Percentiles rank a stretch among this genome's conserved stretches.
These are phyloP conservation scores for Acinonyx jubatus DNA, from an alignment of 2,113 vertebrate genomes.

Conservation along the genomic window DNA sequence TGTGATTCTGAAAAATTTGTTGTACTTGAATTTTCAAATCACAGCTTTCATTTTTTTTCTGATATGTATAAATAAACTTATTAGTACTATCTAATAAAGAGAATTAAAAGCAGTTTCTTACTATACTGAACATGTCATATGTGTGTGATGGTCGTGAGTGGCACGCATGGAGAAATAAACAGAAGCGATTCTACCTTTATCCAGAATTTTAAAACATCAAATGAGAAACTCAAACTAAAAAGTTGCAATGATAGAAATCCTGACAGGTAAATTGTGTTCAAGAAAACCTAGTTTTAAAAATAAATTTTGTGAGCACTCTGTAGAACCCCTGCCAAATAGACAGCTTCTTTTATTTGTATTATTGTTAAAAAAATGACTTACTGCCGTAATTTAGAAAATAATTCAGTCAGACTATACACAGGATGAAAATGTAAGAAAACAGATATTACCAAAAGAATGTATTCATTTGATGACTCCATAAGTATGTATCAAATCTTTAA, in stretches of 20 bases:
- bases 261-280: neutral
- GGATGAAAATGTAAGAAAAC: neutral
- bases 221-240: constrained; percentile 35
- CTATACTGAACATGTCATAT: neutral
- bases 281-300: constrained; percentile 24
- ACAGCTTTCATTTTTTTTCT: neutral
- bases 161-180: neutral
- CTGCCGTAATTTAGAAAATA: constrained; percentile 27
- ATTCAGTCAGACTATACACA: neutral
- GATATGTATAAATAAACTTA: neutral
- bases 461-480: neutral
- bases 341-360: neutral
- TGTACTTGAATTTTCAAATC: neutral
- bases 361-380: constrained; percentile 38
- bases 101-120: neutral
- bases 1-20: neutral
- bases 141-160: neutral
- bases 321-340: neutral
- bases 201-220: constrained; percentile 29
- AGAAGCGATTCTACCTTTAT: neutral
- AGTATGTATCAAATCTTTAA: neutral
- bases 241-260: neutral
- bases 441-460: neutral
- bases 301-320: neutral
- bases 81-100: neutral